Conservation (phyloP, 2,113 vertebrate species). For the Aramus guarauna region DNA sequence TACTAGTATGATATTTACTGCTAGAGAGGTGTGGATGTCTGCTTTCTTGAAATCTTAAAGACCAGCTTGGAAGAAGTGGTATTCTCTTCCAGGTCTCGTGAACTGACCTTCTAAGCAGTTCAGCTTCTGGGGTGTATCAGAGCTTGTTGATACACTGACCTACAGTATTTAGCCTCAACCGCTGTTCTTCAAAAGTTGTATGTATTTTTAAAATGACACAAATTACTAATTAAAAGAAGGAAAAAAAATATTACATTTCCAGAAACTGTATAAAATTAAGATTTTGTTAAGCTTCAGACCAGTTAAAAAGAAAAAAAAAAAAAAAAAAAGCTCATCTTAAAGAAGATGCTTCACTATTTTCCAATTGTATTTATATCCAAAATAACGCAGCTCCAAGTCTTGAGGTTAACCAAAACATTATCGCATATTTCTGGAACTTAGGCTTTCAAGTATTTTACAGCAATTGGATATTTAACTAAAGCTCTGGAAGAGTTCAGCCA, state of each 20-base stretch:
- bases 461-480: background rate
- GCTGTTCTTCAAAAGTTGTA: background rate
- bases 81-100: background rate
- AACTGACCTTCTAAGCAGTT: background rate
- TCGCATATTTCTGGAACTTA: background rate
- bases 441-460: background rate
- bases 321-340: background rate
- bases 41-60: background rate
- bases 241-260: background rate
- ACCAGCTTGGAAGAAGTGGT: background rate
- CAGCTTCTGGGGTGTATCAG: background rate
- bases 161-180: background rate
- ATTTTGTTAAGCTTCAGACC: background rate
- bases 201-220: background rate
- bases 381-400: background rate
- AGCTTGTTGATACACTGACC: background rate
- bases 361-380: background rate
- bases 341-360: background rate
- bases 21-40: background rate
- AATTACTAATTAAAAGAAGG: background rate
- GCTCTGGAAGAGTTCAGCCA: background rate
- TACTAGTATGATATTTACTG: background rate
- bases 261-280: background rate
- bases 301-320: background rate
- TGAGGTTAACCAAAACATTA: background rate